phyloP scores from a whole-genome alignment of 1,140 invertebrate species.

The Leptinotarsa lineolata region DNA sequence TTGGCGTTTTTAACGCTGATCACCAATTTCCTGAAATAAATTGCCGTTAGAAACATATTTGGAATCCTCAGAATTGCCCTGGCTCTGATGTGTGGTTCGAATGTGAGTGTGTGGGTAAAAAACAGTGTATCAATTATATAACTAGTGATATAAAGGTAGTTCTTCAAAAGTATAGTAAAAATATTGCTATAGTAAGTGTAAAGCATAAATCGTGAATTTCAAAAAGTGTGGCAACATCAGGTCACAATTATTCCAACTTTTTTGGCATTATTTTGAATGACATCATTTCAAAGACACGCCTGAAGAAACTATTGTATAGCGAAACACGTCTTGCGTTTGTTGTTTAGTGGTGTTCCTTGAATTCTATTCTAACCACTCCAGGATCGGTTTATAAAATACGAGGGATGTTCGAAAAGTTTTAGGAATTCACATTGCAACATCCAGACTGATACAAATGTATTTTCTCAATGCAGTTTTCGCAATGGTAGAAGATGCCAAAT shows the following conservation, averaged over 20 bases:
- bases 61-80: neutral
- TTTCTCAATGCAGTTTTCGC: too few relatives aligned
- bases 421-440: too few relatives aligned
- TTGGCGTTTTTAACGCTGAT: slow-evolving; percentile 43
- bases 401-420: too few relatives aligned
- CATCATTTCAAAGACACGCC: too few relatives aligned
- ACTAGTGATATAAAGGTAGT: slow-evolving; percentile 6
- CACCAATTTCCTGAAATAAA: slow-evolving; percentile 53
- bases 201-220: neutral
- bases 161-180: neutral
- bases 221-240: neutral
- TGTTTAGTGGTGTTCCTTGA: too few relatives aligned
- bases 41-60: slow-evolving; percentile 17
- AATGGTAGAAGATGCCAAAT: too few relatives aligned
- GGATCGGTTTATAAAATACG: too few relatives aligned
- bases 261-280: too few relatives aligned
- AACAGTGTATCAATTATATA: neutral
- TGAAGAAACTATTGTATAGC: too few relatives aligned
- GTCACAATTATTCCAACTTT: neutral
- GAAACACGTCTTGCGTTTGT: too few relatives aligned
- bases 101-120: neutral
- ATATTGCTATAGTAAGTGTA: neutral
- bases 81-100: neutral
- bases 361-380: too few relatives aligned
- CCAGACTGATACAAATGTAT: too few relatives aligned